Evolutionary conservation across 92 coral and sea anemone genomes (phyloP).

Genomic region (Virgularia gustaviana): DNA sequence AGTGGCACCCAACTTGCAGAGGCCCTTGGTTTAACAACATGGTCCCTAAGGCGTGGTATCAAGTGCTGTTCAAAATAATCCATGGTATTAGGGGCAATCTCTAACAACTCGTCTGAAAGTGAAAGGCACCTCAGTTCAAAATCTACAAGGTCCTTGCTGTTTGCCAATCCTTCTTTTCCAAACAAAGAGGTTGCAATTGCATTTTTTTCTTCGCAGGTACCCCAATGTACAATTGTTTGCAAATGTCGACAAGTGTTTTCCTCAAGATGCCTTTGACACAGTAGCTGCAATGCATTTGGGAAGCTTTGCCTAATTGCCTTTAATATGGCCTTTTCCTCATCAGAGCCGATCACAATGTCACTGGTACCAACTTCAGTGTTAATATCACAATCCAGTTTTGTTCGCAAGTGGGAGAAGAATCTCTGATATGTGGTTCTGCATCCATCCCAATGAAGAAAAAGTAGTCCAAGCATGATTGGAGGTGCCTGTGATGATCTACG

Average conservation of each 20-base stretch:
- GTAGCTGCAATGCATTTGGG: constrained; percentile 9
- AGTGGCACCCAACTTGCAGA: background rate
- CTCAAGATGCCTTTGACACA: background rate
- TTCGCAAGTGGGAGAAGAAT: constrained; percentile 18
- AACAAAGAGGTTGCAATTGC: too few species aligned
- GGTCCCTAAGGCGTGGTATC: background rate
- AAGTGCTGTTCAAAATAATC: background rate
- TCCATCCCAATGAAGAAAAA: constrained; percentile 33
- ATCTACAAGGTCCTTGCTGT: too few species aligned
- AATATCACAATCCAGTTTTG: constrained; percentile 12
- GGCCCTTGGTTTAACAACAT: background rate
- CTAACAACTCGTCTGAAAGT: too few species aligned
- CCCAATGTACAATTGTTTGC: too few species aligned
- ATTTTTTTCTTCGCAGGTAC: too few species aligned
- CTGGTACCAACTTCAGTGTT: constrained; percentile 17
- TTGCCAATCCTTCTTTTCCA: too few species aligned
- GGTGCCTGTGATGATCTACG: constrained; percentile 4
- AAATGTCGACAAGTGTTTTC: background rate
- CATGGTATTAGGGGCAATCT: background rate
- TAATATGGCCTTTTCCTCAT: constrained; percentile 26
- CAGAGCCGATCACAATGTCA: constrained; percentile 14
- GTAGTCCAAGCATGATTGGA: constrained; percentile 27
- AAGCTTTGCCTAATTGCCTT: constrained; percentile 11
- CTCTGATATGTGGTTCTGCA: constrained; percentile 7
- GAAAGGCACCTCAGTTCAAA: too few species aligned